These are phyloP conservation scores for Troides oblongomaculatus DNA, from an alignment of 2,888 invertebrate species.

Conservation along the genomic window DNA sequence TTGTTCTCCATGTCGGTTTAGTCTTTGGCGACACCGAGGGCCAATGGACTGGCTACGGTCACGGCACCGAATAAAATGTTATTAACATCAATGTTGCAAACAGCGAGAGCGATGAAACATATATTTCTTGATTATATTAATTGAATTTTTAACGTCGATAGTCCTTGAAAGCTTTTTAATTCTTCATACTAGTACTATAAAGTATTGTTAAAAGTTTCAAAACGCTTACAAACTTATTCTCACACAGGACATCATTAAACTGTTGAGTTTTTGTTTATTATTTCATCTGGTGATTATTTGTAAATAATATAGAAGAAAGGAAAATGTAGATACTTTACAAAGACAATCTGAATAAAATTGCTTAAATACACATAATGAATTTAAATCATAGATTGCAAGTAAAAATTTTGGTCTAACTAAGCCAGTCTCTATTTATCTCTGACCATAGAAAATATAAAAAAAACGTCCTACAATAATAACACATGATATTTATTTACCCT, in stretches of 20 bases:
- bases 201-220: background rate
- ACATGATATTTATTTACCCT: slow-evolving; percentile 39
- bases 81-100: slow-evolving; percentile 54
- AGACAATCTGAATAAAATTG: too few relatives aligned
- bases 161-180: background rate
- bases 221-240: background rate
- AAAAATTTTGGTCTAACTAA: slow-evolving; percentile 11
- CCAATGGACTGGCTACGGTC: slow-evolving; percentile 52
- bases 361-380: slow-evolving; percentile 8
- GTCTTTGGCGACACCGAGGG: slow-evolving; percentile 38
- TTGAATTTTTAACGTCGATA: slow-evolving; percentile 10
- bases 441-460: slow-evolving; percentile 21
- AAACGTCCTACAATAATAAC: slow-evolving; percentile 25
- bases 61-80: slow-evolving; percentile 60
- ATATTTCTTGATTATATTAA: slow-evolving; percentile 28
- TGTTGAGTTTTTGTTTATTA: too few relatives aligned
- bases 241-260: background rate
- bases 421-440: slow-evolving; percentile 23
- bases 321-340: too few relatives aligned
- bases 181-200: background rate
- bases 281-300: too few relatives aligned
- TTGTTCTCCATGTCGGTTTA: slow-evolving; percentile 22
- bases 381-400: slow-evolving; percentile 18
- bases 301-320: too few relatives aligned
- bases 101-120: slow-evolving; percentile 30